These are phyloP conservation scores for Nebria ingens DNA, from an alignment of 1,140 invertebrate species.

Conservation along the genomic window DNA sequence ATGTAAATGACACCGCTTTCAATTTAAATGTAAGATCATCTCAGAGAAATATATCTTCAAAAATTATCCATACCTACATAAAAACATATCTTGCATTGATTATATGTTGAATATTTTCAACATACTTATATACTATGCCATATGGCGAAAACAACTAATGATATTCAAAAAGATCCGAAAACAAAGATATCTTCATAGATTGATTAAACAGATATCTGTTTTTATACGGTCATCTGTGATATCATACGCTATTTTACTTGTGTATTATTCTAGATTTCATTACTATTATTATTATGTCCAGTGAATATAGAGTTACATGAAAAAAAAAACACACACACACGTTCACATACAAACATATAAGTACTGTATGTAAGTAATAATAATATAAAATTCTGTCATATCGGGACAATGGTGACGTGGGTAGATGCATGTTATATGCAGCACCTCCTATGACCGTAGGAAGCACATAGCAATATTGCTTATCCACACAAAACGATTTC, in stretches of 20 bases:
- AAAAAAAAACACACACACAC: too few species aligned
- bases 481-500: neutral
- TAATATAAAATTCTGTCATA: slow-evolving; percentile 1
- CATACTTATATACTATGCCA: too few species aligned
- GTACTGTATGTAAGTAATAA: neutral
- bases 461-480: neutral
- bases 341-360: too few species aligned
- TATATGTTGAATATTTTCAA: too few species aligned
- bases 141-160: neutral
- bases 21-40: too few species aligned
- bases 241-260: neutral
- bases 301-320: neutral
- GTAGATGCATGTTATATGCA: slow-evolving; percentile 1
- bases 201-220: too few species aligned
- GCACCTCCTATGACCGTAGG: neutral
- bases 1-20: too few species aligned
- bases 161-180: too few species aligned
- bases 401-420: neutral
- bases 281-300: slow-evolving; percentile 4
- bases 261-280: slow-evolving; percentile 9
- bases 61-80: too few species aligned
- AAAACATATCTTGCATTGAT: too few species aligned
- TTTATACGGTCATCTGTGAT: too few species aligned
- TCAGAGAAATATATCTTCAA: too few species aligned
- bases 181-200: neutral